Base-by-base conservation (phyloP, 2,113 vertebrate species). In the Desmodus rotundus region DNA sequence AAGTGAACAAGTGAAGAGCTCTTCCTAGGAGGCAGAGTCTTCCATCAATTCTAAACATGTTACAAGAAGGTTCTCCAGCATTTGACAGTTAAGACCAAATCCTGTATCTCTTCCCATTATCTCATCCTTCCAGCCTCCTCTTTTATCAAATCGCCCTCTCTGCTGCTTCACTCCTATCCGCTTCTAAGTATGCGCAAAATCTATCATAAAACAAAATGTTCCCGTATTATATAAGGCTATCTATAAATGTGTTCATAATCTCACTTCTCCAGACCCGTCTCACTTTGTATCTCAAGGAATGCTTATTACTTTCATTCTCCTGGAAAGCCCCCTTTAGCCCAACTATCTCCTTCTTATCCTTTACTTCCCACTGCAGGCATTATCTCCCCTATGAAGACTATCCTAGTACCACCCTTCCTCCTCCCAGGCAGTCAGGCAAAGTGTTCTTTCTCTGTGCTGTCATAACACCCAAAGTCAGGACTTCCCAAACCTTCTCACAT, bases 1-100 rank as follows among this genome's bases (percentile, higher is more conserved):
- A n/a, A n/a, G n/a, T n/a, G n/a, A n/a, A 95, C 56, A n/a, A 90
- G 87, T 58, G 76, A 73, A 94, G 58, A 78, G 43, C 45, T 14
- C 9, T 65, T 67, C 56, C 63, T 67, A 68, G 17, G 22, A 88
- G 52, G 31, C 6, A 54, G 14, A 54, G 28, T 85, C 20, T 78
- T 68, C 63, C 36, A 78, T 73, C 67, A 63, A 70, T 65, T 70
- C 61, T n/a, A 80, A 47, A 52, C 11, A 43, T 28, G 17, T 90
- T 84, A 58, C 9, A 47, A 82, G 54, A 91, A 28, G 47, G 43
- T 88, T 95, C 50, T 65, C 19, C 12, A 70, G n/a, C 8, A 82
- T 77, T 77, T 67, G 31, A 70, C 10, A 86, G 19, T 78, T 83
- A 74, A 72, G 7, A 82, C 11, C 4, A 33, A 87, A 86, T 14